Percentiles rank a stretch among this genome's conserved stretches.
phyloP scores from a whole-genome alignment of 2,888 invertebrate species.

The Prosopocoilus inquinatus region DNA sequence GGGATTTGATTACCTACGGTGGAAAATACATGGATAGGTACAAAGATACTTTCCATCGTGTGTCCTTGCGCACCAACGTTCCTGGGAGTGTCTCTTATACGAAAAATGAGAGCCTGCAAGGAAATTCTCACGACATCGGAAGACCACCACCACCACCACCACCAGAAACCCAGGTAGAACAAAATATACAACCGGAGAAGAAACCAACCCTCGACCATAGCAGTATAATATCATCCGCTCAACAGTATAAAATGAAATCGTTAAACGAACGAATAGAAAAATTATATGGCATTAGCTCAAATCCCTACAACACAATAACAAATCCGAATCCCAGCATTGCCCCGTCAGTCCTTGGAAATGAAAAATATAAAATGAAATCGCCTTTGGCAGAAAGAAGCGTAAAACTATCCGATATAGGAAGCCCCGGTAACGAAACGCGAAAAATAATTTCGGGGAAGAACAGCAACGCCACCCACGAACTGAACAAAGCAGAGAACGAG shows the following conservation, averaged over 20 bases:
- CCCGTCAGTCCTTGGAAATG: neutral
- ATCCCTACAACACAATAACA: constrained; percentile 9
- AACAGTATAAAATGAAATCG: constrained; percentile 13
- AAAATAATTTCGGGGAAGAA: constrained; percentile 28
- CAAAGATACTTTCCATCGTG: constrained; percentile 41
- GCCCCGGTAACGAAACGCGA: constrained; percentile 23
- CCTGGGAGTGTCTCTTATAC: constrained; percentile 29
- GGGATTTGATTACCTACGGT: constrained; percentile 43
- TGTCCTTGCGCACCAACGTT: constrained; percentile 22
- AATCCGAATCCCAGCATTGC: constrained; percentile 1
- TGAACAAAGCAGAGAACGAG: constrained; percentile 49
- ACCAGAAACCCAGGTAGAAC: neutral
- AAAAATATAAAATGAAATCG: constrained; percentile 10
- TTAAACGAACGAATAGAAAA: constrained; percentile 19
- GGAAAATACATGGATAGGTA: constrained; percentile 48
- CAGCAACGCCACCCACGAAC: constrained; percentile 46
- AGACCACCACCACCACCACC: too few relatives aligned
- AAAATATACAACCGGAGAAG: neutral
- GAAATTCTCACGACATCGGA: constrained; percentile 15
- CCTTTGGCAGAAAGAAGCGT: constrained; percentile 9
- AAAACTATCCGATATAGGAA: constrained; percentile 9
- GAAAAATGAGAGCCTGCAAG: constrained; percentile 18
- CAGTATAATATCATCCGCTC: neutral
- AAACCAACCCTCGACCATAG: constrained; percentile 19
- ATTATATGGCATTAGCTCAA: constrained; percentile 7